phyloP scores from a whole-genome alignment of 2,888 invertebrate species.

The Polyploca ridens region DNA sequence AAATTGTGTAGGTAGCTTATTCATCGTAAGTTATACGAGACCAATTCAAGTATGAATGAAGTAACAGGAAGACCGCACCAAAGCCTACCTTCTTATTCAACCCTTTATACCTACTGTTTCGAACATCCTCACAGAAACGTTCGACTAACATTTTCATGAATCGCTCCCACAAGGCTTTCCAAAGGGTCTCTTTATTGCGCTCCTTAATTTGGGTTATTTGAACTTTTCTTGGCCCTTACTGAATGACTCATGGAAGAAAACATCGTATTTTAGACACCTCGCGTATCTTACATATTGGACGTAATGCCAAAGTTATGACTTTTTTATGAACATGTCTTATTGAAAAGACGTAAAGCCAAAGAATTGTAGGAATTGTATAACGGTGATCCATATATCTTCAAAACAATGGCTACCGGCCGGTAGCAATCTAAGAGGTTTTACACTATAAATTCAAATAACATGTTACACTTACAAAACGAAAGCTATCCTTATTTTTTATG shows the following conservation, averaged over 20 bases:
- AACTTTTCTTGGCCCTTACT: conserved; percentile 68
- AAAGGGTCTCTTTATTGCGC: conserved; percentile 72
- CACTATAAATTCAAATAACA: too few species aligned
- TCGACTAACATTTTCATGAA: conserved; percentile 70
- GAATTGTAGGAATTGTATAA: too few species aligned
- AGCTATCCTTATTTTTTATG: too few species aligned
- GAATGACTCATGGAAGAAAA: conserved; percentile 57
- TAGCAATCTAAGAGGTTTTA: too few species aligned
- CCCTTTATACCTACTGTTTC: conserved; percentile 56
- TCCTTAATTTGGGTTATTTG: conserved; percentile 75
- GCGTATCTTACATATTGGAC: conserved; percentile 38
- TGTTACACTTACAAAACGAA: too few species aligned
- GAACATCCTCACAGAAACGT: conserved; percentile 64
- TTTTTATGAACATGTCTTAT: conserved; percentile 25
- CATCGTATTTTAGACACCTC: conserved; percentile 53
- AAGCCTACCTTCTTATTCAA: conserved; percentile 51
- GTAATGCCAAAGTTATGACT: conserved; percentile 51
- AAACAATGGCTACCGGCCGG: too few species aligned
- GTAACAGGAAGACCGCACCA: conserved; percentile 26
- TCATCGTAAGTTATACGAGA: conserved; percentile 27
- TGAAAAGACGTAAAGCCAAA: too few species aligned
- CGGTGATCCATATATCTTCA: too few species aligned
- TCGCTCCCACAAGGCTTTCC: conserved; percentile 70
- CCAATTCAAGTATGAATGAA: conserved; percentile 7
- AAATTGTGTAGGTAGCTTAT: background rate